Evolutionary conservation across 1,140 invertebrate species (phyloP), one percentile per base, ranked within the genome.

Genomic region (Brachystomella parvula): DNA sequence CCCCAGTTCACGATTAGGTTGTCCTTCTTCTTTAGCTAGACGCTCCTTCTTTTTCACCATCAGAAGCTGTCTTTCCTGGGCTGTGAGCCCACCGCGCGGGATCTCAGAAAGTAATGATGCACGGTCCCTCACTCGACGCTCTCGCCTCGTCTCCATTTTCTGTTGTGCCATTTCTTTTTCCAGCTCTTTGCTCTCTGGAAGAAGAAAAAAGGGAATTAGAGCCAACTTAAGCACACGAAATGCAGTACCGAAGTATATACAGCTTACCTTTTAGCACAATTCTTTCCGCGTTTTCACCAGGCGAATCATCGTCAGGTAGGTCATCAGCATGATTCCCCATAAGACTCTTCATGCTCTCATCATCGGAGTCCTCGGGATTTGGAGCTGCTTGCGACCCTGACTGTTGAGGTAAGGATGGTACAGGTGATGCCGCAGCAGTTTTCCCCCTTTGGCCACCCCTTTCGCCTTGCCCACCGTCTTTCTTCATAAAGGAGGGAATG

Each of bases 261-360:
- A 66, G n/a, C n/a, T 29, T 69, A 73, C 71, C 71, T 67, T 71
- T 73, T 49, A 73, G 61, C 64, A 73, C 66, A 39, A 71, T 67
- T 61, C 70, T 57, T 47, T 73, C 72, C 1, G 70, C 70, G 57
- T 73, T 63, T 64, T 74, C 72, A 44, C 60, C 56, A 6, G 72
- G 70, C 12, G 59, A 63, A 21, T 68, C 66, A 63, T 74, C 72
- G 33, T 74, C 72, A 21, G 71, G 71, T 6, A 73, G 53, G 28
- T 74, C 72, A 47, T 74, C 72, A n/a, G 64, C 65, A 64, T 74
- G 72, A 63, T 74, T 71, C 21, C 71, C 72, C 72, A 74, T 72
- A n/a, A 74, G 61, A 64, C 71, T 72, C 47, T 72, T 70, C 57
- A 74, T 26, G 59, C 72, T 74, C 59, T 74, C 72, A 47, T 72